Conservation (phyloP, 1,140 invertebrate species). For the Atta cephalotes region DNA sequence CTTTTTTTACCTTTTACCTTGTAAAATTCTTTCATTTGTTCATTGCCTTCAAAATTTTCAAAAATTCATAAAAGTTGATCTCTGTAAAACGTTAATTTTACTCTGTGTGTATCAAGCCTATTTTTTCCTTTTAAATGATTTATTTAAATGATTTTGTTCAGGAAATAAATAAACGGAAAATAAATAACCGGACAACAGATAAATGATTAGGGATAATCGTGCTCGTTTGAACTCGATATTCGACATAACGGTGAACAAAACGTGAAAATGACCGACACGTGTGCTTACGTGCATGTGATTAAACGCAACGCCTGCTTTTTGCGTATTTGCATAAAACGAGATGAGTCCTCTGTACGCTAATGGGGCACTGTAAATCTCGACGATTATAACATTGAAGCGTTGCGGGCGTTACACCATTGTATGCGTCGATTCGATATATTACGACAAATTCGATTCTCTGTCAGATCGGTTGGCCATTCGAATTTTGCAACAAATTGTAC, state of each 20-base stretch:
- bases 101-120: too few relatives aligned
- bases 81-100: background rate
- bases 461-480: constrained; percentile 1
- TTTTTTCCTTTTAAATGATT: background rate
- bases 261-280: constrained; percentile 27
- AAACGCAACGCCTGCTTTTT: constrained; percentile 29
- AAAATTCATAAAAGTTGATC: background rate
- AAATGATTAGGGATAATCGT: constrained; percentile 22
- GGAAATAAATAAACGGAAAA: background rate
- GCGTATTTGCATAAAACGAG: constrained; percentile 46
- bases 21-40: background rate
- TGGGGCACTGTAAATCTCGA: constrained; percentile 42
- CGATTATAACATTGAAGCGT: constrained; percentile 22
- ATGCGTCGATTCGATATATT: constrained; percentile 2
- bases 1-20: too few relatives aligned
- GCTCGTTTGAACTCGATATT: background rate
- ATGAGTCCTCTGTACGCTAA: constrained; percentile 37
- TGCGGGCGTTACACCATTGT: constrained; percentile 13
- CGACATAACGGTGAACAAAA: constrained; percentile 18
- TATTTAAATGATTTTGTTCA: background rate
- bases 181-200: background rate
- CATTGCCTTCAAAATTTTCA: background rate
- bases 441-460: constrained; percentile 40
- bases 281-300: background rate
- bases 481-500: constrained; percentile 47